phyloP scores from a whole-genome alignment of 2,113 vertebrate genomes.

The Cathartes aura region DNA sequence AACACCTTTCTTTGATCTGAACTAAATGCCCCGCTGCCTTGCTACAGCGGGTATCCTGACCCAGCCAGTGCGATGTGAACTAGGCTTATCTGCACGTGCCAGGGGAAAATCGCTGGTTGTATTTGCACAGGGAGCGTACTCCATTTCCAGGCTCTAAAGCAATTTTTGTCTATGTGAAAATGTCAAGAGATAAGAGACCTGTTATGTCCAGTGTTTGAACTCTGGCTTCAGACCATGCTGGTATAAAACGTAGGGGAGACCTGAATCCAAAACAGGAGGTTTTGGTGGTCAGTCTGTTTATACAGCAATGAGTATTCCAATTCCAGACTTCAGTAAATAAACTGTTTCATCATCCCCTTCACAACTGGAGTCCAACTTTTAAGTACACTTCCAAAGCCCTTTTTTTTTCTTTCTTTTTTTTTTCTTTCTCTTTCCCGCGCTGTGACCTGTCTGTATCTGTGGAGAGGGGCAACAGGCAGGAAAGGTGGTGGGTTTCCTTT shows the following conservation, averaged over 20 bases:
- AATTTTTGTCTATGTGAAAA: neutral
- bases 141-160: neutral
- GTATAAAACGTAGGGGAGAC: neutral
- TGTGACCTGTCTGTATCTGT: neutral
- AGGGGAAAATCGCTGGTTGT: neutral
- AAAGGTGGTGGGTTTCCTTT: neutral
- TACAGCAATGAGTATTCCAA: neutral
- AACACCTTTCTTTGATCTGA: neutral
- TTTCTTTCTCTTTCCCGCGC: neutral
- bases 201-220: neutral
- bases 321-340: neutral
- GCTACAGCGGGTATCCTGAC: neutral
- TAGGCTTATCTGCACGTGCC: rapidly evolving
- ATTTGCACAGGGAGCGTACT: neutral
- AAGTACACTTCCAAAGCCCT: neutral
- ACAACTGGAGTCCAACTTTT: neutral
- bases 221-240: neutral
- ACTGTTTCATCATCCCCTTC: neutral
- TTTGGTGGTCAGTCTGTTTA: neutral
- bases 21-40: neutral
- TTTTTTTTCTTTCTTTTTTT: no score
- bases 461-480: neutral
- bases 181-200: neutral
- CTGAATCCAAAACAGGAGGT: neutral
- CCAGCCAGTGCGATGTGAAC: neutral